Evolutionary conservation across 2,113 vertebrate genomes (phyloP).

Genomic region (Ageneiosus marmoratus): DNA sequence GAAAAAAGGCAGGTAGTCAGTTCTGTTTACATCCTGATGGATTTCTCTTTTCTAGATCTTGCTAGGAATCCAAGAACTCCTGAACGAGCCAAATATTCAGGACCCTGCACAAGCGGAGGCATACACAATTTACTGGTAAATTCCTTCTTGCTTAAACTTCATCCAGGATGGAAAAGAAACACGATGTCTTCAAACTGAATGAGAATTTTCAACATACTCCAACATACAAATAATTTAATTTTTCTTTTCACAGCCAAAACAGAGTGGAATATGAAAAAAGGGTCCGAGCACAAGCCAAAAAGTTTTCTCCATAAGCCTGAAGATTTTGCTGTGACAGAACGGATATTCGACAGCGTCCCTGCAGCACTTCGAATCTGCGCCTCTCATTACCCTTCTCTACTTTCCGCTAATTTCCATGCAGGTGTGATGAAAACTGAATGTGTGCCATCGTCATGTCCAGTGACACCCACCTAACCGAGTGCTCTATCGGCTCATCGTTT

Average conservation of each 20-base stretch:
- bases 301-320: constrained; percentile 84
- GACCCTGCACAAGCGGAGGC: constrained; percentile 91
- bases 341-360: constrained; percentile 82
- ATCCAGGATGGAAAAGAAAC: neutral
- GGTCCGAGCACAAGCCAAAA: constrained; percentile 92
- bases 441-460: constrained; percentile 80
- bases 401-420: constrained; percentile 48
- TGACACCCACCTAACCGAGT: constrained; percentile 72
- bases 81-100: constrained; percentile 93
- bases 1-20: neutral
- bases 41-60: constrained; percentile 74
- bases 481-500: constrained; percentile 36
- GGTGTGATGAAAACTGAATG: constrained; percentile 53
- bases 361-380: constrained; percentile 49
- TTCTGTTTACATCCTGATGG: neutral
- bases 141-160: neutral
- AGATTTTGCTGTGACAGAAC: constrained; percentile 69
- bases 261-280: constrained; percentile 92
- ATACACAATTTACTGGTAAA: constrained; percentile 88
- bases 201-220: neutral
- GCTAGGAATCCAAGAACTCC: constrained; percentile 88
- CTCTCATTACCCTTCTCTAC: constrained; percentile 68
- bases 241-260: constrained; percentile 80
- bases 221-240: too few species aligned
- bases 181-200: neutral